These are phyloP conservation scores for Sinonovacula constricta DNA, from an alignment of 1,140 invertebrate genomes.

Conservation along the genomic window DNA sequence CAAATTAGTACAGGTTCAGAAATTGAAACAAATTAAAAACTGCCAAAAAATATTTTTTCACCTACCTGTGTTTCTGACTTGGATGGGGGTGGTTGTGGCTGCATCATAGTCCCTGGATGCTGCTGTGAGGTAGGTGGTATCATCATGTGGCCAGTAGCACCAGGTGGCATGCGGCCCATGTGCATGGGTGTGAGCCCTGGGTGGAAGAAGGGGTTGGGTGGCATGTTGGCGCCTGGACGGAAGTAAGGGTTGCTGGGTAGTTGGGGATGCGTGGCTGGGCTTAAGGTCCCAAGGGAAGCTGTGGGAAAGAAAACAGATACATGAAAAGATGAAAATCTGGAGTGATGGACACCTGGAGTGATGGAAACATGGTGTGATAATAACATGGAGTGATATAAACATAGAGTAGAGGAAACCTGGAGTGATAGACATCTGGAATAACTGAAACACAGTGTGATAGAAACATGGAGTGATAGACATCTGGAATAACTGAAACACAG, in stretches of 20 bases:
- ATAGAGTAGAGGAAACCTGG: no score
- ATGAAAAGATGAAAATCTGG: no score
- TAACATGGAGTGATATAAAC: no score
- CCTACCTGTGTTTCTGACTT: conserved; percentile 71
- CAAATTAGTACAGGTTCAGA: no score
- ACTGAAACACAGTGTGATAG: no score
- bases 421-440: no score
- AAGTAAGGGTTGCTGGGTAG: conserved; percentile 86
- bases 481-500: no score
- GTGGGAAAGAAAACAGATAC: no score
- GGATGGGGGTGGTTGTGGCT: conserved; percentile 50
- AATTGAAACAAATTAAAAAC: no score
- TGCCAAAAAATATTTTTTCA: conserved; percentile 2
- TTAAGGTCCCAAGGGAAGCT: conserved; percentile 83
- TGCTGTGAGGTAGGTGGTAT: conserved; percentile 61
- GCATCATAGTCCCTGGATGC: conserved; percentile 38
- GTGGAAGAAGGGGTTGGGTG: conserved; percentile 79
- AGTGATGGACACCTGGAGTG: no score
- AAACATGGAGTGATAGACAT: no score
- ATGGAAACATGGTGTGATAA: no score
- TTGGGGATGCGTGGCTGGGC: conserved; percentile 84
- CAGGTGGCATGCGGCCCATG: conserved; percentile 52
- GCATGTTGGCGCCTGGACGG: conserved; percentile 76
- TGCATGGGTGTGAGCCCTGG: conserved; percentile 71
- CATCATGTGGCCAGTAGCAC: conserved; percentile 39